Percentiles rank a stretch among this genome's conserved stretches.
Evolutionary conservation across 2,888 invertebrate species (phyloP).

Genomic region (Dendrolimus houi): DNA sequence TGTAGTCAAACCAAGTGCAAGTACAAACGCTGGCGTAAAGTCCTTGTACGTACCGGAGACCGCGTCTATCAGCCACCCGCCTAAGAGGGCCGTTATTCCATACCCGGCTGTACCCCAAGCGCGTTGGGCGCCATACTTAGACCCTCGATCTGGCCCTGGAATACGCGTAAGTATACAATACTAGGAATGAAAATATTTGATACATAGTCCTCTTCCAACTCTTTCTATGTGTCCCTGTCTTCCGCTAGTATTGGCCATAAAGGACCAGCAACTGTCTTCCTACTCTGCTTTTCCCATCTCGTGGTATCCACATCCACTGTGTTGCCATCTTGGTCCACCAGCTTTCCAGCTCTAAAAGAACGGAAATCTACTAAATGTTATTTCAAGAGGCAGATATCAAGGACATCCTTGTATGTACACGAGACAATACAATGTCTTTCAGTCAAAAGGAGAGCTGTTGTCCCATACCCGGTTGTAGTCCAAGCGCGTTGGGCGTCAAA

Average conservation of each 20-base stretch:
- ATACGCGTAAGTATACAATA: neutral
- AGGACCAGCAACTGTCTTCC: no score
- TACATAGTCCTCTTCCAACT: no score
- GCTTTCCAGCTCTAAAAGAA: no score
- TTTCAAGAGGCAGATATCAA: no score
- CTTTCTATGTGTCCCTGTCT: no score
- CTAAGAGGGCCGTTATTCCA: constrained; percentile 82
- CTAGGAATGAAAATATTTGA: no score
- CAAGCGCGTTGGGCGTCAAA: constrained; percentile 89
- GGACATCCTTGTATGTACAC: constrained; percentile 74
- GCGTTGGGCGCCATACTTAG: constrained; percentile 85
- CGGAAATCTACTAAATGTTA: no score
- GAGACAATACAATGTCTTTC: constrained; percentile 81
- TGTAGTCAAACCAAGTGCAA: constrained; percentile 79
- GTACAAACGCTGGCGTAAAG: constrained; percentile 83
- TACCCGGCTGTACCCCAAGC: constrained; percentile 91
- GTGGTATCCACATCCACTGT: no score
- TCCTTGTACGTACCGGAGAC: constrained; percentile 77
- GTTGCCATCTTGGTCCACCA: no score
- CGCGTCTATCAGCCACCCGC: constrained; percentile 82
- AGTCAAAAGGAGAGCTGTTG: constrained; percentile 81
- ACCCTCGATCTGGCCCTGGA: constrained; percentile 80
- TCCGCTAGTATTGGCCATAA: no score
- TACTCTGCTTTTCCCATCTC: no score
- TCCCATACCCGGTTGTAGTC: constrained; percentile 88